phyloP scores from a whole-genome alignment of 92 coral and sea anemone species.

The Heliopora coerulea region DNA sequence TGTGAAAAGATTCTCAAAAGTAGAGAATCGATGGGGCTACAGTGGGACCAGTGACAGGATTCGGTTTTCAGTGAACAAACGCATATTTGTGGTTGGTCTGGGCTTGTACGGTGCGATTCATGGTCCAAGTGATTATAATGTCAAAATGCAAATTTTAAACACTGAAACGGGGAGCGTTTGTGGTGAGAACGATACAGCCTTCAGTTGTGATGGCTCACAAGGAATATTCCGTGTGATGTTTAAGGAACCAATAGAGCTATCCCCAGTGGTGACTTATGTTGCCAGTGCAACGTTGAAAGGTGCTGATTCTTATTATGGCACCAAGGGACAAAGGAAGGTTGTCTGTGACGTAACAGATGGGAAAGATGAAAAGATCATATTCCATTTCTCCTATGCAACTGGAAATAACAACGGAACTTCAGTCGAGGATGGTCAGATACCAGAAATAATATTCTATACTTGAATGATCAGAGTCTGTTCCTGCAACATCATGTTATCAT shows the following conservation, averaged over 20 bases:
- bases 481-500: too few species aligned
- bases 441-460: conserved; percentile 93
- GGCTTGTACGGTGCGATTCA: conserved; percentile 94
- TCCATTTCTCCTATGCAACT: conserved; percentile 91
- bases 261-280: conserved; percentile 69
- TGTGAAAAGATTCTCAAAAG: conserved; percentile 76
- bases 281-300: conserved; percentile 92
- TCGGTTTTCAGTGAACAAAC: conserved; percentile 76
- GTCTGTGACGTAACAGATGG: conserved; percentile 65
- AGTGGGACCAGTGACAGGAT: conserved; percentile 98
- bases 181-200: conserved; percentile 92
- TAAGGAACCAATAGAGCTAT: conserved; percentile 86
- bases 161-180: conserved; percentile 74
- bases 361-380: conserved; percentile 70
- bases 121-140: conserved; percentile 96
- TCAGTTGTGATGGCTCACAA: conserved; percentile 91
- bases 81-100: conserved; percentile 92
- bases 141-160: conserved; percentile 70
- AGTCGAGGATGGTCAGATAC: conserved; percentile 97
- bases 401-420: conserved; percentile 98
- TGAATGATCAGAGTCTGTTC: conserved; percentile 44
- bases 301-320: conserved; percentile 96
- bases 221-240: conserved; percentile 91
- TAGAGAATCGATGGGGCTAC: conserved; percentile 99
- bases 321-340: conserved; percentile 85